Evolutionary conservation across 2,888 invertebrate species (phyloP), one percentile per base, ranked within the genome.

Genomic region (Marasmarcha lunaedactyla): DNA sequence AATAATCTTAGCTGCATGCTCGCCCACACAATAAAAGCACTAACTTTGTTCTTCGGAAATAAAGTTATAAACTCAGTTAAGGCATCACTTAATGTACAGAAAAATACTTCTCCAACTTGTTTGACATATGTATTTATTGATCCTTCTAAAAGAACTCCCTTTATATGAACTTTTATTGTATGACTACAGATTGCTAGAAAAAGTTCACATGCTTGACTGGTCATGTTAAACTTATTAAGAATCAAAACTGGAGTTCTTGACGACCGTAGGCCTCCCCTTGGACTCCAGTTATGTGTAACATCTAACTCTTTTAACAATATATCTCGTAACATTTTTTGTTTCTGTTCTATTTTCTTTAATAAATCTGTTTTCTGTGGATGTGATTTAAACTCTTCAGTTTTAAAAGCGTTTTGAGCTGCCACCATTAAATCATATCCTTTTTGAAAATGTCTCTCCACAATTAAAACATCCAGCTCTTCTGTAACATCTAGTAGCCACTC

Each of bases 401-500:
- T 71, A 42, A 84, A 59, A 26, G 67, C 61, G 40, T 68, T 73
- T 46, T 83, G 81, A 13, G 84, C 81, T 39, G 64, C 61, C 15
- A 92, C 90, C 50, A 97, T 88, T 10, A 96, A 79, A 47, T 89
- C 87, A 48, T 95, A 91, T 1, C 97, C 96, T 59, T 94, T 94
- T 67, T 97, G 95, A 62, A 98, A 98, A 71, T 97, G 95, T 53
- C 98, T 88, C 71, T 98, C 96, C 0, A 97, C 98, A 49, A 98
- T 93, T 54, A 92, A 89, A 10, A 97, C 96, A 81, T 98, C 97
- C 40, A 98, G 81, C 70, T 98, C 97, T 67, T 98, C 98, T 1
- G 94, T 91, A 2, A 94, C 90, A 69, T 97, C 96, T 41, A 90
- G 73, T 40, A 98, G 72, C 97, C 97, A 98, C 59, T 95, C 94